Conservation (phyloP, 2,888 invertebrate genomes). For the Lamproptera curius region DNA sequence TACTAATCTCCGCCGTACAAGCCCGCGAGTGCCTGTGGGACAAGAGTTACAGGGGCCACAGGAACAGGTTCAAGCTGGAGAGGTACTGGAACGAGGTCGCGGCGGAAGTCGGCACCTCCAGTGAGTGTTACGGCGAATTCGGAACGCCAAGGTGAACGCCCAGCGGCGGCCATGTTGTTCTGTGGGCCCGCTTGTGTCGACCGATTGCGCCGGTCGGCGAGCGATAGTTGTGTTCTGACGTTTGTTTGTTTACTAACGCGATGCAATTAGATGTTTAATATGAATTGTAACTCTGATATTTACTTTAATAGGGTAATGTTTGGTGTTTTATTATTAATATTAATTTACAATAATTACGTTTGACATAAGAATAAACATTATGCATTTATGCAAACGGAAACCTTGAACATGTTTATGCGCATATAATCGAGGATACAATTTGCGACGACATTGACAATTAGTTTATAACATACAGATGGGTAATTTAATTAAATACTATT, state of each 20-base stretch:
- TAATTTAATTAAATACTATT: too few species aligned
- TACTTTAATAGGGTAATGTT: too few species aligned
- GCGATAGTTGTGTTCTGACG: background rate
- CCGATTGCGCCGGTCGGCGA: background rate
- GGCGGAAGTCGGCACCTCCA: constrained; percentile 64
- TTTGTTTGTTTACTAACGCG: constrained; percentile 8
- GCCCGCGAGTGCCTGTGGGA: constrained; percentile 71
- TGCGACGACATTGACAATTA: too few species aligned
- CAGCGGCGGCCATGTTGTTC: constrained; percentile 33
- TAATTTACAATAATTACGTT: too few species aligned
- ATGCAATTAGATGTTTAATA: too few species aligned
- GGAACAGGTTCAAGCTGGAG: constrained; percentile 68
- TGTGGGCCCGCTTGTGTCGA: constrained; percentile 5
- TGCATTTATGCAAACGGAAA: too few species aligned
- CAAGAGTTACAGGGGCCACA: constrained; percentile 64
- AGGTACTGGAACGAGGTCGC: constrained; percentile 73
- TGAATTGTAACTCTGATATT: too few species aligned
- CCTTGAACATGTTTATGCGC: too few species aligned
- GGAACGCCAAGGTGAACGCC: constrained; percentile 39
- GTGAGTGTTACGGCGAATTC: constrained; percentile 51
- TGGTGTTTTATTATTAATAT: too few species aligned
- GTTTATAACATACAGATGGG: too few species aligned
- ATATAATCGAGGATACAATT: too few species aligned
- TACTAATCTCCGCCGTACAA: constrained; percentile 69
- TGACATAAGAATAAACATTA: too few species aligned